Evolutionary conservation across 64 coral and sea anemone species (phyloP).

Genomic region (Astreopora myriophthalma): DNA sequence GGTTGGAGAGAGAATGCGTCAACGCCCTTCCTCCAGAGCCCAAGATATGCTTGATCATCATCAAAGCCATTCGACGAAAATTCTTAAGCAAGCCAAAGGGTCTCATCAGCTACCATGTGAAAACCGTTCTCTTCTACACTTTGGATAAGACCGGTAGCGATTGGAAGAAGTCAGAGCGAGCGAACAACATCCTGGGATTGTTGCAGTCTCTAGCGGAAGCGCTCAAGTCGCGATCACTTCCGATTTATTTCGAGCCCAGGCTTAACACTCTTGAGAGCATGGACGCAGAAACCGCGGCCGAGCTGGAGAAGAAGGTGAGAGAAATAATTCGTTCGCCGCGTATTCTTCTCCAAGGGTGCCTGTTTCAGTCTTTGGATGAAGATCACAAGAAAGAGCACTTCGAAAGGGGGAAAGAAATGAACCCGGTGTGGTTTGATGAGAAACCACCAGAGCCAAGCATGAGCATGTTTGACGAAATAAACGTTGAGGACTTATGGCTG

Average conservation of each 20-base stretch:
- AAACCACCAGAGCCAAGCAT: conserved; percentile 16
- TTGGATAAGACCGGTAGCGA: conserved; percentile 34
- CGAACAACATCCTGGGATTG: conserved; percentile 16
- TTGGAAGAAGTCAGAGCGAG: conserved; percentile 6
- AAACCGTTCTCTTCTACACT: conserved; percentile 29
- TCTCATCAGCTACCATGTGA: conserved; percentile 11
- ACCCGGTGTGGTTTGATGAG: conserved; percentile 25
- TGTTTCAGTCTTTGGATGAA: conserved; percentile 32
- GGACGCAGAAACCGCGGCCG: neutral
- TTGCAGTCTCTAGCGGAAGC: neutral
- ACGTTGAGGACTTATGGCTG: neutral
- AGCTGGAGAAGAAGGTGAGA: conserved; percentile 9
- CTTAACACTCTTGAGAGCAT: conserved; percentile 39
- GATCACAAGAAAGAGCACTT: conserved; percentile 40
- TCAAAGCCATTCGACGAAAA: conserved; percentile 20
- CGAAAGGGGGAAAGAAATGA: neutral
- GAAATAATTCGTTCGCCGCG: neutral
- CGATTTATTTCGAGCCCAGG: conserved; percentile 1
- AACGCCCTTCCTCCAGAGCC: conserved; percentile 26
- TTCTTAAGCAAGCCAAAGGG: conserved; percentile 39
- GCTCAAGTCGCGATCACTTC: conserved; percentile 17
- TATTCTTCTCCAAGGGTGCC: neutral
- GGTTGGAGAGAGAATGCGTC: conserved; percentile 3
- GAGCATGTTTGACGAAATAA: neutral
- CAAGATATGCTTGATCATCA: conserved; percentile 36